These are phyloP conservation scores for Cebus imitator DNA, from an alignment of 2,113 vertebrate genomes.

Conservation along the genomic window DNA sequence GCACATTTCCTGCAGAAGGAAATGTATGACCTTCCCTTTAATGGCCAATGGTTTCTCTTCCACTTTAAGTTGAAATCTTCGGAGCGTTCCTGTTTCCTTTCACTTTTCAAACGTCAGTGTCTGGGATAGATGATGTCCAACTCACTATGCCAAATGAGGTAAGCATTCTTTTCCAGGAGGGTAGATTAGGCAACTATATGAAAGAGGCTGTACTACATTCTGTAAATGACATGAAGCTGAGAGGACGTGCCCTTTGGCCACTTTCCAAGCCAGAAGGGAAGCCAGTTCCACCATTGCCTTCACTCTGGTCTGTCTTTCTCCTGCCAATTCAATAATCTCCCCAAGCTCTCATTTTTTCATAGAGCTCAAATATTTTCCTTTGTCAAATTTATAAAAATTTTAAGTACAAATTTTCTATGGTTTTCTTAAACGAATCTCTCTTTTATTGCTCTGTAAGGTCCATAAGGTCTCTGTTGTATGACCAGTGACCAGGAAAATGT, in stretches of 20 bases:
- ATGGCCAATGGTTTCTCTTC: no score
- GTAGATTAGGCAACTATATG: not conserved
- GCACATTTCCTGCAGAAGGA: not conserved
- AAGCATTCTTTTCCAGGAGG: not conserved
- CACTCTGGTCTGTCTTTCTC: not conserved
- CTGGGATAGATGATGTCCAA: not conserved
- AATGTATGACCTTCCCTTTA: not conserved
- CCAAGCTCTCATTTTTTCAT: not conserved
- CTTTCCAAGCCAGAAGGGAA: not conserved
- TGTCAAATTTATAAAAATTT: not conserved
- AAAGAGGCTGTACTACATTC: not conserved
- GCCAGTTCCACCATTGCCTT: not conserved
- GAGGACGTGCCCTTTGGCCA: no score
- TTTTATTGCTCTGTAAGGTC: not conserved
- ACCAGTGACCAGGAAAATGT: not conserved
- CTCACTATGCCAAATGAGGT: not conserved
- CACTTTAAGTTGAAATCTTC: no score
- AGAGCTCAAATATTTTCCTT: not conserved
- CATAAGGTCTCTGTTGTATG: not conserved
- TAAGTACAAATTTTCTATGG: not conserved
- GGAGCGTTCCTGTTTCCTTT: not conserved
- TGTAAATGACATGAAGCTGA: no score
- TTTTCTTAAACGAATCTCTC: not conserved
- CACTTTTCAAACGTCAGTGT: fast-evolving
- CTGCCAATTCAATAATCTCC: not conserved